These are phyloP conservation scores for Troides oblongomaculatus DNA, from an alignment of 2,888 invertebrate genomes.

Conservation along the genomic window DNA sequence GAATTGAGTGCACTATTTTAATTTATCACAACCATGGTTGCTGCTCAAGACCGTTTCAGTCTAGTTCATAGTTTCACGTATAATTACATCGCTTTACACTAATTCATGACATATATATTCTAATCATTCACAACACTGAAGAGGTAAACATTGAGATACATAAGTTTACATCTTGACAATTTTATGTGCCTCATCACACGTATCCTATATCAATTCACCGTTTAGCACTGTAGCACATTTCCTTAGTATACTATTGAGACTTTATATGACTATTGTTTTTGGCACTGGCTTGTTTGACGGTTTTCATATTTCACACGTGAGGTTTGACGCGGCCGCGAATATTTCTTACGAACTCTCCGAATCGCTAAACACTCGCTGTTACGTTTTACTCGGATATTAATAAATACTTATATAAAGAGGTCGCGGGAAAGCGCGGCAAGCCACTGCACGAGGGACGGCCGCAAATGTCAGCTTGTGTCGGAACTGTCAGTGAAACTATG, in stretches of 20 bases:
- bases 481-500: slow-evolving; percentile 75
- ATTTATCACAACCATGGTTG: slow-evolving; percentile 70
- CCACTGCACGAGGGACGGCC: slow-evolving; percentile 56
- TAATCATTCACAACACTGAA: slow-evolving; percentile 75
- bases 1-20: slow-evolving; percentile 47
- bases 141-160: slow-evolving; percentile 74
- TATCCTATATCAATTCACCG: slow-evolving; percentile 55
- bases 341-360: slow-evolving; percentile 49
- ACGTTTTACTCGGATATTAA: slow-evolving; percentile 59
- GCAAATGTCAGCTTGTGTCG: slow-evolving; percentile 69
- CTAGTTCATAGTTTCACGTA: slow-evolving; percentile 40
- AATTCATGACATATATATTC: slow-evolving; percentile 41
- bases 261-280: slow-evolving; percentile 59
- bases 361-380: slow-evolving; percentile 60
- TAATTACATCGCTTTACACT: slow-evolving; percentile 56
- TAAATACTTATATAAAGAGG: slow-evolving; percentile 68
- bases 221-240: slow-evolving; percentile 49
- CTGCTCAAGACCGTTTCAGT: slow-evolving; percentile 43
- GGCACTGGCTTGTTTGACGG: slow-evolving; percentile 62
- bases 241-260: slow-evolving; percentile 48
- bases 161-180: slow-evolving; percentile 65
- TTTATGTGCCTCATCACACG: slow-evolving; percentile 43
- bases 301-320: slow-evolving; percentile 58
- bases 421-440: slow-evolving; percentile 57
- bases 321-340: slow-evolving; percentile 51